Conservation (phyloP, 2,113 vertebrate species). For the Hippopotamus amphibius region DNA sequence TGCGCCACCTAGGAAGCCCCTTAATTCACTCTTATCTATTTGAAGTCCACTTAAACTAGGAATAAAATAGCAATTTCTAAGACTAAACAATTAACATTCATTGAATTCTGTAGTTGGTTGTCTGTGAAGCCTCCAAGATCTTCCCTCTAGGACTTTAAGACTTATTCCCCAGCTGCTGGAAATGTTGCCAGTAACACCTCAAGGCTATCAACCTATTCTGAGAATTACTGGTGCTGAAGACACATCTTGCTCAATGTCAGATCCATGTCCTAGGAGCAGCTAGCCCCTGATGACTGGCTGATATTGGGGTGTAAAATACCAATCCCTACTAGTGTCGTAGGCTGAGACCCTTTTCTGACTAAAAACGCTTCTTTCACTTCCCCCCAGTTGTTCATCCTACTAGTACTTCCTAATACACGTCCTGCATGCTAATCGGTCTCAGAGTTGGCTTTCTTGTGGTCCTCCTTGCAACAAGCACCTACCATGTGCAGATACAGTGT, state of each 20-base stretch:
- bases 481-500: neutral
- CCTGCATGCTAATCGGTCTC: neutral
- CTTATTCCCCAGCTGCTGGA: neutral
- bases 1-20: no score
- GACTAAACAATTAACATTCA: neutral
- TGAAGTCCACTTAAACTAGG: neutral
- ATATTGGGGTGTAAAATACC: neutral
- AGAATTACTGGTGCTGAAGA: neutral
- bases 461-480: neutral
- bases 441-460: neutral
- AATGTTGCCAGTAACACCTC: neutral
- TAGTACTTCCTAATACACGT: neutral
- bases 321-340: neutral
- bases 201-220: neutral
- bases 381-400: neutral
- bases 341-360: neutral
- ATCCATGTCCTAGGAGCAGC: neutral
- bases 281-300: neutral
- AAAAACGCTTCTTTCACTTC: neutral
- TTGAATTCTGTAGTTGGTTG: neutral
- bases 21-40: neutral
- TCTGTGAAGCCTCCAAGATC: neutral
- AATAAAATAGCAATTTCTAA: neutral
- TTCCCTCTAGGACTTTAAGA: neutral
- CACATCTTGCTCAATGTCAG: accelerated